These are phyloP conservation scores for Clepsis dumicolana DNA, from an alignment of 2,888 invertebrate genomes.

Conservation along the genomic window DNA sequence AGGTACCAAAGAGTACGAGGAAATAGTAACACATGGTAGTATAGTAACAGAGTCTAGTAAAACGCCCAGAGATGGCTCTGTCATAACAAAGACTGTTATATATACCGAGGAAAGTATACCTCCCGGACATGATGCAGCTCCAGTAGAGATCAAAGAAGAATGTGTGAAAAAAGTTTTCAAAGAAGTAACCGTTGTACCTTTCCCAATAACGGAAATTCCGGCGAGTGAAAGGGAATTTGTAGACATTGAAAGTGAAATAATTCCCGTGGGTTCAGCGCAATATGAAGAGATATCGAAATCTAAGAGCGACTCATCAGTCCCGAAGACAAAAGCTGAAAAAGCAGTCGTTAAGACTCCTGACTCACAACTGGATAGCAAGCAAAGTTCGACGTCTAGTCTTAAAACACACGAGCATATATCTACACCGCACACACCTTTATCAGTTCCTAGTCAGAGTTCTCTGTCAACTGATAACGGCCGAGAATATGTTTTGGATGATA, in stretches of 20 bases:
- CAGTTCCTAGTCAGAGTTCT: conserved; percentile 88
- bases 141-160: conserved; percentile 62
- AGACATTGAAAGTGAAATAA: conserved; percentile 79
- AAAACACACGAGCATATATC: conserved; percentile 84
- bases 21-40: conserved; percentile 69
- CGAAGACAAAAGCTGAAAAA: conserved; percentile 79
- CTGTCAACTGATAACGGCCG: conserved; percentile 88
- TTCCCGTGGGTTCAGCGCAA: conserved; percentile 74
- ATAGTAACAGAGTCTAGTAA: conserved; percentile 74
- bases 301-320: conserved; percentile 82
- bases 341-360: conserved; percentile 74
- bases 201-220: conserved; percentile 75
- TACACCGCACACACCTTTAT: conserved; percentile 87
- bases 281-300: conserved; percentile 83
- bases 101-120: conserved; percentile 60
- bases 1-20: conserved; percentile 77
- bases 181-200: conserved; percentile 77
- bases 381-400: conserved; percentile 86
- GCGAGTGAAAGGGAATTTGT: conserved; percentile 82
- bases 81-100: conserved; percentile 59
- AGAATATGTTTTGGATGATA: conserved; percentile 87
- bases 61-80: conserved; percentile 57
- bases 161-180: conserved; percentile 70
- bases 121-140: conserved; percentile 44
- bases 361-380: conserved; percentile 80